Percentiles rank a stretch among this genome's conserved stretches.
phyloP scores from a whole-genome alignment of 2,888 invertebrate genomes.

The Actias luna region DNA sequence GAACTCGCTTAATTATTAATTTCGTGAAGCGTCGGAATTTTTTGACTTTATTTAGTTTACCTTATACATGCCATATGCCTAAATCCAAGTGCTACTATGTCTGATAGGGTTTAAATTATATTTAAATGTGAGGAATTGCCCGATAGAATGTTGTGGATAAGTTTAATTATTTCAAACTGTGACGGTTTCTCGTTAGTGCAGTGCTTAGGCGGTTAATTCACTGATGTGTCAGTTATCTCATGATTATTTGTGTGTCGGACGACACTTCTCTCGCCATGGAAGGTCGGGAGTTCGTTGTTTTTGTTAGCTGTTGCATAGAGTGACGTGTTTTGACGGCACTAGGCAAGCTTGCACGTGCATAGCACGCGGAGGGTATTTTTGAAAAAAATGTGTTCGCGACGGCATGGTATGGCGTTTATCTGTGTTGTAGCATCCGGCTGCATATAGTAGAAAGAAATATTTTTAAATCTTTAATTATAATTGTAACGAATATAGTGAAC shows the following conservation, averaged over 20 bases:
- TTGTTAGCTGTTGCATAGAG: not conserved
- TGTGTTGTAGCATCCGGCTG: not conserved
- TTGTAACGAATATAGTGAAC: not conserved
- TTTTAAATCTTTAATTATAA: not conserved
- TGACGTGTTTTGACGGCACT: not conserved
- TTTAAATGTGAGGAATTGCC: not conserved
- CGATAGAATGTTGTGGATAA: constrained; percentile 9
- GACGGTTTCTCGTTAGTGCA: constrained; percentile 35
- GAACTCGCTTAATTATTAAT: no score
- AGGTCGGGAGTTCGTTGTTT: not conserved
- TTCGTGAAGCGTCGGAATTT: no score
- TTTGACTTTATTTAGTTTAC: no score
- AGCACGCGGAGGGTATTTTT: not conserved
- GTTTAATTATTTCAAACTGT: constrained; percentile 16
- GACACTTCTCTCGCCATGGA: not conserved
- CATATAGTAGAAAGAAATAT: not conserved
- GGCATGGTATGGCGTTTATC: not conserved
- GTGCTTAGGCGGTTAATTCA: not conserved
- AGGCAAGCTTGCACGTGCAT: not conserved
- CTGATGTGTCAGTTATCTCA: not conserved
- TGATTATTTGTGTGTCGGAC: not conserved
- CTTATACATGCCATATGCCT: no score
- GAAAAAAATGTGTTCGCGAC: not conserved
- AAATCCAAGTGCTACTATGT: no score
- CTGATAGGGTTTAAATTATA: not conserved